Percentiles rank a stretch among this genome's conserved stretches.
Evolutionary conservation across 2,113 vertebrate genomes (phyloP).

Genomic region (Damaliscus lunatus): DNA sequence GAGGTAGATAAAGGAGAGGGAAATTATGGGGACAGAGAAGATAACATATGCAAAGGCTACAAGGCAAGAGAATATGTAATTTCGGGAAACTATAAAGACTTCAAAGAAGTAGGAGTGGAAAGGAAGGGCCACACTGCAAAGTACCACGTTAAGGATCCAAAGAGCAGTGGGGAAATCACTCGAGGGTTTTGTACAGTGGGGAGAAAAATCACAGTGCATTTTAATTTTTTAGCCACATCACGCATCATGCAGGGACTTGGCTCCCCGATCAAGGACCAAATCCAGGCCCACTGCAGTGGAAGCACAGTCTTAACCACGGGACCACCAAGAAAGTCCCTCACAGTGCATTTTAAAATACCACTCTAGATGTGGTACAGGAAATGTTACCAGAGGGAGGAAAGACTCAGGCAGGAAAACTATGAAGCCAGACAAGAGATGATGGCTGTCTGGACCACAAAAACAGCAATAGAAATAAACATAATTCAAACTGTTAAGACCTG

Average conservation of each 20-base stretch:
- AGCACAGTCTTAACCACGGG: neutral
- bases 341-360: neutral
- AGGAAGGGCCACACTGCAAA: neutral
- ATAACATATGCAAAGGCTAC: neutral
- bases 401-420: neutral
- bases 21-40: neutral
- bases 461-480: neutral
- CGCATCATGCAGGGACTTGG: neutral
- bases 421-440: neutral
- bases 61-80: neutral
- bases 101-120: neutral
- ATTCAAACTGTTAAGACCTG: neutral
- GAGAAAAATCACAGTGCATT: neutral
- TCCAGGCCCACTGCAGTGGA: neutral
- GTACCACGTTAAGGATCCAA: neutral
- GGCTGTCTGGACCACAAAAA: neutral
- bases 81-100: neutral
- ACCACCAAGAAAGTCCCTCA: neutral
- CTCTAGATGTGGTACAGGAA: neutral
- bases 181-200: neutral
- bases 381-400: neutral
- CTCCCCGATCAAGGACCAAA: neutral
- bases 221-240: neutral
- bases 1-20: neutral
- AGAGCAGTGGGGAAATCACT: neutral